Evolutionary conservation across 1,140 invertebrate species (phyloP).

Genomic region (Tribolium madens): DNA sequence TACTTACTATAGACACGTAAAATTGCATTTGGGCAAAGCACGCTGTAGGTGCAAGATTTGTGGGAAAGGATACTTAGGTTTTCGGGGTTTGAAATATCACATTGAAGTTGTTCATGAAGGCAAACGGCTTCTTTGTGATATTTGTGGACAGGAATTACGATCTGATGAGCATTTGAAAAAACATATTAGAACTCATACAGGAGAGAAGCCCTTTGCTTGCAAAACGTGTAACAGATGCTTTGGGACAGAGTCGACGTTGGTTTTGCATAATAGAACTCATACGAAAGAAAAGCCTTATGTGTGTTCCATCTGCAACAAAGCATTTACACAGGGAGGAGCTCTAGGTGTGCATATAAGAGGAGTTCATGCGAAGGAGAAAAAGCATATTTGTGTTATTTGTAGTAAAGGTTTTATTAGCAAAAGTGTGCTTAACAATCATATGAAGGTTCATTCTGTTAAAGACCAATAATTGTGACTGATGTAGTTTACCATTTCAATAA

Average conservation of each 20-base stretch:
- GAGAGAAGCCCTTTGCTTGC: conserved; percentile 66
- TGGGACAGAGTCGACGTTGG: conserved; percentile 61
- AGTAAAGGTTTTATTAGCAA: conserved; percentile 64
- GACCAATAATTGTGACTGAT: too few relatives aligned
- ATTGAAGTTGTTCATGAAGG: conserved; percentile 39
- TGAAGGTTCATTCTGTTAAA: neutral
- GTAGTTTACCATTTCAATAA: too few relatives aligned
- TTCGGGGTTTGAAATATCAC: too few relatives aligned
- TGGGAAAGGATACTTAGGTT: too few relatives aligned
- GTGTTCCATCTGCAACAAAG: conserved; percentile 72
- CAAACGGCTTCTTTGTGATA: conserved; percentile 14
- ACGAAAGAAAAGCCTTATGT: conserved; percentile 84
- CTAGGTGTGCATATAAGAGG: conserved; percentile 74
- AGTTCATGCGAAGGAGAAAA: conserved; percentile 71
- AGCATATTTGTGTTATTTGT: conserved; percentile 69
- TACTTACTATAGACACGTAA: too few relatives aligned
- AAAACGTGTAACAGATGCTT: neutral
- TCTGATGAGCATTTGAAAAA: neutral
- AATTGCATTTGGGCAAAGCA: too few relatives aligned
- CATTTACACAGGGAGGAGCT: conserved; percentile 76
- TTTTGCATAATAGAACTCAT: conserved; percentile 79
- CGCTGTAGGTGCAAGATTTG: too few relatives aligned
- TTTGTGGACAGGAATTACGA: neutral
- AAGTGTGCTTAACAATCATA: neutral
- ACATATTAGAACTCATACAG: conserved; percentile 62